These are phyloP conservation scores for Cynodonichthys magdalenae DNA, from an alignment of 2,797 vertebrate species.

Conservation along the genomic window DNA sequence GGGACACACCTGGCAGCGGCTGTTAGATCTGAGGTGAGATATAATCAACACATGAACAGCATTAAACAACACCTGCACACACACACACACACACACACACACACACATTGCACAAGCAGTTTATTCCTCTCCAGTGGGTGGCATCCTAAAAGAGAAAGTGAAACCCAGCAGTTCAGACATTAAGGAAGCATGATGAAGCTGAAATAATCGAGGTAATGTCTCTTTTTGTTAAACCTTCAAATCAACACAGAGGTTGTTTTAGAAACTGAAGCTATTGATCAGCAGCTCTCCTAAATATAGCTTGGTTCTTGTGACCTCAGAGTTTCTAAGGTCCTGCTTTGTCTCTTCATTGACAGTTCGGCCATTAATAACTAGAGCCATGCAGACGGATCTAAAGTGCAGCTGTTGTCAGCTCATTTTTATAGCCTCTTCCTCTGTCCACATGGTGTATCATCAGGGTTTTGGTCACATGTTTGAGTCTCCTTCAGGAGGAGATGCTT, in stretches of 20 bases:
- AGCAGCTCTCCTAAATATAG: not conserved
- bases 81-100: conserved; percentile 18
- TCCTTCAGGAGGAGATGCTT: conserved; percentile 21
- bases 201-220: conserved; percentile 58
- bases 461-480: conserved; percentile 31
- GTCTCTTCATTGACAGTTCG: not conserved
- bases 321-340: not conserved
- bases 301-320: not conserved
- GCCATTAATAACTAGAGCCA: not conserved
- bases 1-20: conserved; percentile 50
- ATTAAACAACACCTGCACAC: not conserved
- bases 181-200: conserved; percentile 54
- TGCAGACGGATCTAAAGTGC: conserved; percentile 43
- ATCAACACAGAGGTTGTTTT: not conserved
- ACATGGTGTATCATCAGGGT: conserved; percentile 41
- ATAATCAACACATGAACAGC: conserved; percentile 44
- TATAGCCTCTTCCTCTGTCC: conserved; percentile 42
- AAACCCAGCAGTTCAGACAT: conserved; percentile 60
- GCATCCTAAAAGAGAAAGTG: conserved; percentile 78
- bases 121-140: conserved; percentile 54
- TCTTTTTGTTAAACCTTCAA: conserved; percentile 5
- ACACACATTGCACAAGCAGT: not conserved
- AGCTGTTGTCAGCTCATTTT: conserved; percentile 64
- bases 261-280: not conserved
- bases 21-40: conserved; percentile 72